Percentiles rank a stretch among this genome's conserved stretches.
phyloP scores from a whole-genome alignment of 2,797 vertebrate genomes.

The Mycteria americana region DNA sequence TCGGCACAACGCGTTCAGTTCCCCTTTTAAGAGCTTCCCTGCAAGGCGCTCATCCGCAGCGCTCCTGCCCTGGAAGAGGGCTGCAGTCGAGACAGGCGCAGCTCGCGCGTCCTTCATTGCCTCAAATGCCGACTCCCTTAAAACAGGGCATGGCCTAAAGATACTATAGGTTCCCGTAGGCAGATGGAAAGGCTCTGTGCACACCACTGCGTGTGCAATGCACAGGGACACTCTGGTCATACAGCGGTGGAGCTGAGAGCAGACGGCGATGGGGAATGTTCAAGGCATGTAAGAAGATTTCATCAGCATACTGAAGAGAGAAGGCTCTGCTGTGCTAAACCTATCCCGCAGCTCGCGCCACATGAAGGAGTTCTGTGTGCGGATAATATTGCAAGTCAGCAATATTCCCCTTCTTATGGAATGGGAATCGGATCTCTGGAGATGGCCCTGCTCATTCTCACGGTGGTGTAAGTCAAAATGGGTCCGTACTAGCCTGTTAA shows the following conservation, averaged over 20 bases:
- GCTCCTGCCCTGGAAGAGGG: background rate
- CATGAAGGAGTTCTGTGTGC: background rate
- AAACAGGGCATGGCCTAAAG: background rate
- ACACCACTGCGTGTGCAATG: background rate
- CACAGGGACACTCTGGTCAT: background rate
- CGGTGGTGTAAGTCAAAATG: background rate
- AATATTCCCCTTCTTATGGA: background rate
- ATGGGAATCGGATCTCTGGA: background rate
- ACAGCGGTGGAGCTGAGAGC: background rate
- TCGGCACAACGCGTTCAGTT: background rate
- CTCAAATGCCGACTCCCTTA: background rate
- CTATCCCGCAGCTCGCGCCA: background rate
- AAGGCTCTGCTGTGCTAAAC: background rate
- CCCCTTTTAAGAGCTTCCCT: background rate
- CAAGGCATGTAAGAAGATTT: background rate
- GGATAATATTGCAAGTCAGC: background rate
- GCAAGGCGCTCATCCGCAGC: background rate
- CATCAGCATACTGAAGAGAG: accelerated
- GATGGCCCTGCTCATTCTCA: background rate
- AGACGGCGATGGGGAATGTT: background rate
- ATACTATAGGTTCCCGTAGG: background rate
- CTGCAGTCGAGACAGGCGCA: background rate
- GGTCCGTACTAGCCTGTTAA: background rate
- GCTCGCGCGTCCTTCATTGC: background rate
- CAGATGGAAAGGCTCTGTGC: background rate